phyloP scores from a whole-genome alignment of 2,797 vertebrate genomes.

The Cetoscarus ocellatus region DNA sequence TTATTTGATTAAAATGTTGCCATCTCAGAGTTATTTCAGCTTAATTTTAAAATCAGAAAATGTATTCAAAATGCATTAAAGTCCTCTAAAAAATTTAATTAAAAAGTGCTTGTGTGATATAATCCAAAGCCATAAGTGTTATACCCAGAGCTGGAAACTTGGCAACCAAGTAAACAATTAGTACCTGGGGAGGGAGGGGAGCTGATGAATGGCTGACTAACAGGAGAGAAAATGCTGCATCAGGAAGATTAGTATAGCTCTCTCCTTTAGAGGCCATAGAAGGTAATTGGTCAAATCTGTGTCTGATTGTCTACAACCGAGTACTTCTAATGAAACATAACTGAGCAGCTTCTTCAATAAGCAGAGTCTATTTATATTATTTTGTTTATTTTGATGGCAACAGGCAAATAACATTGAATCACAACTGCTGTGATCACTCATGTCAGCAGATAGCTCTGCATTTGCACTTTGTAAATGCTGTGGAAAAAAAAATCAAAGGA shows the following conservation, averaged over 20 bases:
- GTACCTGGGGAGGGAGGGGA: conserved; percentile 60
- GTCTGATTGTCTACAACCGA: conserved; percentile 3
- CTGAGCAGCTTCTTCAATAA: neutral
- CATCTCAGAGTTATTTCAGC: neutral
- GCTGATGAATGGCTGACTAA: conserved; percentile 52
- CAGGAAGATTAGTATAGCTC: conserved; percentile 44
- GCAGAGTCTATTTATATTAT: neutral
- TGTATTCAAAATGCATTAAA: conserved; percentile 7
- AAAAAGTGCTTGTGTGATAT: conserved; percentile 36
- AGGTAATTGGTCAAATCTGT: conserved; percentile 32
- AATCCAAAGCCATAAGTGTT: conserved; percentile 26
- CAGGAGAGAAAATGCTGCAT: conserved; percentile 55
- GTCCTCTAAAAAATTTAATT: conserved; percentile 30
- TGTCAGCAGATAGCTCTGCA: conserved; percentile 2
- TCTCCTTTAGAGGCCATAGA: conserved; percentile 16
- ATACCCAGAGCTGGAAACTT: conserved; percentile 37
- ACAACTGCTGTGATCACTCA: conserved; percentile 2
- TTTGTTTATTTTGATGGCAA: neutral
- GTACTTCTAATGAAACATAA: conserved; percentile 6
- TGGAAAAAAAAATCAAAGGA: conserved; percentile 33
- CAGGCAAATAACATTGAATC: neutral
- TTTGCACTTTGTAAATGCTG: conserved; percentile 16
- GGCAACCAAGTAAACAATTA: conserved; percentile 64
- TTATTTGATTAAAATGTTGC: neutral
- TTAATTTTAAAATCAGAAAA: neutral